Percentiles rank a stretch among this genome's conserved stretches.
These are phyloP conservation scores for Melanophora roralis DNA, from an alignment of 2,888 invertebrate species.

Conservation along the genomic window DNA sequence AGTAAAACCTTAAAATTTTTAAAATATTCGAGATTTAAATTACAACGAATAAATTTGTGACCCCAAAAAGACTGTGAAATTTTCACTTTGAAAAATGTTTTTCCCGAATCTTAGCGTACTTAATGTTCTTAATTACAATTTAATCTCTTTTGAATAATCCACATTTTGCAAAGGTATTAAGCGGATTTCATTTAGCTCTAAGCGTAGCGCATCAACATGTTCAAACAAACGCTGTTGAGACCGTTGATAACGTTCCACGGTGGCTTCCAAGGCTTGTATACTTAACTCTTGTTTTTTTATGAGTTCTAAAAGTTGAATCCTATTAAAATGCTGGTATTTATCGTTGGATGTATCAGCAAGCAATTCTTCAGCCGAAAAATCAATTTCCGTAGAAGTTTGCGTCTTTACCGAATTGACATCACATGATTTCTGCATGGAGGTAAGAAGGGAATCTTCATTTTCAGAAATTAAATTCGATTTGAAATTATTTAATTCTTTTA, in stretches of 20 bases:
- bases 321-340: constrained; percentile 55
- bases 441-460: neutral
- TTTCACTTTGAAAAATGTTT: no score
- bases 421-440: constrained; percentile 13
- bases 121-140: neutral
- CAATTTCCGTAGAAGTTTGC: constrained; percentile 57
- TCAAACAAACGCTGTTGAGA: constrained; percentile 58
- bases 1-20: no score
- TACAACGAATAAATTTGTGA: no score
- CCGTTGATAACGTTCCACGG: constrained; percentile 57
- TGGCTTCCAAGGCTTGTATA: constrained; percentile 63
- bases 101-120: no score
- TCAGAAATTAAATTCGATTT: neutral
- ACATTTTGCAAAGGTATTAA: constrained; percentile 9
- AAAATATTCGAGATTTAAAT: no score
- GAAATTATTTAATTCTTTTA: neutral
- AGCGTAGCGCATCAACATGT: constrained; percentile 62
- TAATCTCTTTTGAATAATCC: neutral
- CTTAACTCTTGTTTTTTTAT: constrained; percentile 61
- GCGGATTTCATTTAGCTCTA: constrained; percentile 53
- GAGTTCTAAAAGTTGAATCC: constrained; percentile 59
- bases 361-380: constrained; percentile 55
- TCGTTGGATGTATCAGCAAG: constrained; percentile 11
- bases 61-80: no score
- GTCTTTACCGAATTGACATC: constrained; percentile 25